phyloP scores from a whole-genome alignment of 1,140 invertebrate species.

The Drosophila melanica region DNA sequence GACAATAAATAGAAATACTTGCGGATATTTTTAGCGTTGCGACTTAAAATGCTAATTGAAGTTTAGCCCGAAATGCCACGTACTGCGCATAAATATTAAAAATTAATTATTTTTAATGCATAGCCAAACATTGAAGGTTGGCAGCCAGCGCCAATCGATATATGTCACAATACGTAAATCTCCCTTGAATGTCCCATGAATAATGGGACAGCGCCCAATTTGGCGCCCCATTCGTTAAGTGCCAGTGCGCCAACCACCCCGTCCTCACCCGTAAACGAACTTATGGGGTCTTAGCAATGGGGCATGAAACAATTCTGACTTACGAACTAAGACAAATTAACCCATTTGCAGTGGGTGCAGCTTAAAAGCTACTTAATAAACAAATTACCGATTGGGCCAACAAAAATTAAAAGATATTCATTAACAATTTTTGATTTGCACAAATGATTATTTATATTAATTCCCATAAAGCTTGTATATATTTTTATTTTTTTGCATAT shows the following conservation, averaged over 20 bases:
- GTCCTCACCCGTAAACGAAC: background rate
- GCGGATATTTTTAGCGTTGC: conserved; percentile 47
- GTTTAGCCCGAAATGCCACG: conserved; percentile 42
- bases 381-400: conserved; percentile 40
- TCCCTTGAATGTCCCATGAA: conserved; percentile 56
- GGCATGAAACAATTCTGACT: conserved; percentile 73
- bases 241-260: conserved; percentile 21
- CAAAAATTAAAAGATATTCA: conserved; percentile 9
- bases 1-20: conserved; percentile 50
- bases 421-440: conserved; percentile 10
- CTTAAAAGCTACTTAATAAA: conserved; percentile 29
- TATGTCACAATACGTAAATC: conserved; percentile 47
- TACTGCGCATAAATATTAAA: conserved; percentile 46
- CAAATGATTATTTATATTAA: conserved; percentile 10
- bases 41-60: conserved; percentile 68
- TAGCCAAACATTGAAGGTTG: conserved; percentile 44
- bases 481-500: background rate
- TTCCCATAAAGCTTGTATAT: background rate
- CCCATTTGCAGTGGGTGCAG: conserved; percentile 46
- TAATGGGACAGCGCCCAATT: background rate
- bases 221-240: conserved; percentile 65
- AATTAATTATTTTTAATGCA: conserved; percentile 66
- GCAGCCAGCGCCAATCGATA: conserved; percentile 49
- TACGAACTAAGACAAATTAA: conserved; percentile 75
- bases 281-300: conserved; percentile 52